Percentiles rank a stretch among this genome's conserved stretches.
These are phyloP conservation scores for Drosophila auraria DNA, from an alignment of 1,140 invertebrate species.

Conservation along the genomic window DNA sequence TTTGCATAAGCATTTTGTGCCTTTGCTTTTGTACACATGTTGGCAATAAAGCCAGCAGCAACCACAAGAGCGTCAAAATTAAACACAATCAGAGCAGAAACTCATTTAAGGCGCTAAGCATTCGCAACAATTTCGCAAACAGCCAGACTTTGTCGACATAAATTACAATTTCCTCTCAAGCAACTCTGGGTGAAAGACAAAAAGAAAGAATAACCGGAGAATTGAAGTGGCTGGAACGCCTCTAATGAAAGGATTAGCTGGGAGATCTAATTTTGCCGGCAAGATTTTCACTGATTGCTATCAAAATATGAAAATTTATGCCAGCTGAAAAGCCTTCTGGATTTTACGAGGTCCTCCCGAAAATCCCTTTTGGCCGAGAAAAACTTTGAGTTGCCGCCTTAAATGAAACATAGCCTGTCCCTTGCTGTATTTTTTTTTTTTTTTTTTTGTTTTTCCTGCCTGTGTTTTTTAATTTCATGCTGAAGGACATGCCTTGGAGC, in stretches of 20 bases:
- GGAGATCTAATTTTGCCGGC: slow-evolving; percentile 28
- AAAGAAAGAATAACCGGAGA: slow-evolving; percentile 39
- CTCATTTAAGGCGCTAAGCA: slow-evolving; percentile 81
- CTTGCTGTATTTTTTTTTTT: not conserved
- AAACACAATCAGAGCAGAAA: slow-evolving; percentile 83
- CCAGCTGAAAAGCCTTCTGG: slow-evolving; percentile 38
- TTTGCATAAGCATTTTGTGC: slow-evolving; percentile 58
- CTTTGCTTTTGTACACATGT: slow-evolving; percentile 51
- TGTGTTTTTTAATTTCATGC: slow-evolving; percentile 60
- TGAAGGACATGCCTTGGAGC: slow-evolving; percentile 39
- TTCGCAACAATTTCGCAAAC: slow-evolving; percentile 75
- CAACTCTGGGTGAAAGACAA: slow-evolving; percentile 17
- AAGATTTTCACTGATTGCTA: slow-evolving; percentile 39
- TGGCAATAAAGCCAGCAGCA: slow-evolving; percentile 40
- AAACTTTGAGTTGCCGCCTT: slow-evolving; percentile 46
- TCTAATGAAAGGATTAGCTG: slow-evolving; percentile 63
- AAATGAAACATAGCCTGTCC: slow-evolving; percentile 40
- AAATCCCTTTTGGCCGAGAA: slow-evolving; percentile 44
- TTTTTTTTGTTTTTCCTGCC: slow-evolving; percentile 4
- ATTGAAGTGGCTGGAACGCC: slow-evolving; percentile 57
- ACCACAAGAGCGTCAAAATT: slow-evolving; percentile 64
- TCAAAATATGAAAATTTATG: slow-evolving; percentile 68
- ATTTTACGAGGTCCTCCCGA: slow-evolving; percentile 27
- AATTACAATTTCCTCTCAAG: slow-evolving; percentile 51
- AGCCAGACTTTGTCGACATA: slow-evolving; percentile 51